These are phyloP conservation scores for Idaea aversata DNA, from an alignment of 2,888 invertebrate species.

Conservation along the genomic window DNA sequence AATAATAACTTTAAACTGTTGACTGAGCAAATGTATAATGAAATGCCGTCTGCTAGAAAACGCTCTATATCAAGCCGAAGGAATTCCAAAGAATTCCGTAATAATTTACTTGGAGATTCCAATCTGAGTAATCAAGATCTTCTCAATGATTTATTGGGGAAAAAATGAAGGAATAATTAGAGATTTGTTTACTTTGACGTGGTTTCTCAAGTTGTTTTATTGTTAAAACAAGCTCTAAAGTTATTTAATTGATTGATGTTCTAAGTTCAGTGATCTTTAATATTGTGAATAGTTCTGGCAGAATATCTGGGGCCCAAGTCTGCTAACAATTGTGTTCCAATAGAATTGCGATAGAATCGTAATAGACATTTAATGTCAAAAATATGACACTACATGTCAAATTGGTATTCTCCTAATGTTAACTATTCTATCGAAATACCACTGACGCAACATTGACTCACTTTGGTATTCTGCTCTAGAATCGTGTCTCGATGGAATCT, in stretches of 20 bases:
- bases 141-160: slow-evolving; percentile 66
- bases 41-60: slow-evolving; percentile 47
- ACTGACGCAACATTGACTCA: too few relatives aligned
- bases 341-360: too few relatives aligned
- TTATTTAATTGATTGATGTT: background rate
- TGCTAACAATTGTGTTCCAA: too few relatives aligned
- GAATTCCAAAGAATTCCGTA: slow-evolving; percentile 45
- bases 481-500: too few relatives aligned
- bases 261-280: background rate
- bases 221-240: background rate
- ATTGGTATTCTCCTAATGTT: too few relatives aligned
- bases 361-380: too few relatives aligned
- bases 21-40: slow-evolving; percentile 56
- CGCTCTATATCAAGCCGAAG: slow-evolving; percentile 56
- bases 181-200: background rate
- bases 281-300: background rate
- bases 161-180: slow-evolving; percentile 51
- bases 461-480: too few relatives aligned
- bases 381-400: too few relatives aligned
- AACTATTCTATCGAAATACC: too few relatives aligned
- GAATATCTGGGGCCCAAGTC: too few relatives aligned
- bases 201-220: background rate
- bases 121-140: slow-evolving; percentile 69
- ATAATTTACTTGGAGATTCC: slow-evolving; percentile 56
- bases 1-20: slow-evolving; percentile 71